A percentile compares a stretch with the other conserved stretches of the same genome.
phyloP scores from a whole-genome alignment of 1,140 invertebrate genomes.

The Apolygus lucorum region DNA sequence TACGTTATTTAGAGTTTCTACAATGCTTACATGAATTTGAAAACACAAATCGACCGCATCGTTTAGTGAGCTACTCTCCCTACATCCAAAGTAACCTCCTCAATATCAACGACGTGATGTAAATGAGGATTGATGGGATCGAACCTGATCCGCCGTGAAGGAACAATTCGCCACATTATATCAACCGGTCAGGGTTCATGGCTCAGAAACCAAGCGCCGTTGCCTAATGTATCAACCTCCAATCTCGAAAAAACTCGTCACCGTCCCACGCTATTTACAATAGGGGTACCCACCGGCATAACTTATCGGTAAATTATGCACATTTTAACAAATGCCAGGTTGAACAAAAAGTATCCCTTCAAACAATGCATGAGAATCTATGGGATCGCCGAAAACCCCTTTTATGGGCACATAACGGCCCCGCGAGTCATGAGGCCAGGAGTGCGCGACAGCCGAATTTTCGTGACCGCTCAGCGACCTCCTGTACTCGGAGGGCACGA shows the following conservation, averaged over 20 bases:
- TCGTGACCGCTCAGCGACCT: no score
- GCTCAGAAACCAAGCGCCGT: neutral
- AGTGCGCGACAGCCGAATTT: neutral
- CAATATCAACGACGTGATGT: no score
- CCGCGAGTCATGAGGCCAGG: neutral
- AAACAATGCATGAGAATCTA: constrained; percentile 14
- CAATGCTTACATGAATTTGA: no score
- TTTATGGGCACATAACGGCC: neutral
- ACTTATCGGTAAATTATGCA: constrained; percentile 17
- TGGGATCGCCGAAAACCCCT: neutral
- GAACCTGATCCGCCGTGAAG: neutral
- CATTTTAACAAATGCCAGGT: constrained; percentile 17
- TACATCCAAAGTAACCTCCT: no score
- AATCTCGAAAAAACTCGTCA: neutral
- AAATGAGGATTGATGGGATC: no score
- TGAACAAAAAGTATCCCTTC: neutral
- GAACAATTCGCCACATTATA: neutral
- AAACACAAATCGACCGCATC: no score
- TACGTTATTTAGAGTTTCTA: no score
- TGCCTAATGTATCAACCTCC: neutral
- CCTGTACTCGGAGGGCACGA: no score
- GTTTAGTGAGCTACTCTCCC: no score
- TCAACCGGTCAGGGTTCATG: neutral
- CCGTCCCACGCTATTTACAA: constrained; percentile 14
- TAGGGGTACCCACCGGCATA: neutral